Evolutionary conservation across 2,797 vertebrate species (phyloP), one percentile per base, ranked within the genome.

Genomic region (Clarias laeviceps): DNA sequence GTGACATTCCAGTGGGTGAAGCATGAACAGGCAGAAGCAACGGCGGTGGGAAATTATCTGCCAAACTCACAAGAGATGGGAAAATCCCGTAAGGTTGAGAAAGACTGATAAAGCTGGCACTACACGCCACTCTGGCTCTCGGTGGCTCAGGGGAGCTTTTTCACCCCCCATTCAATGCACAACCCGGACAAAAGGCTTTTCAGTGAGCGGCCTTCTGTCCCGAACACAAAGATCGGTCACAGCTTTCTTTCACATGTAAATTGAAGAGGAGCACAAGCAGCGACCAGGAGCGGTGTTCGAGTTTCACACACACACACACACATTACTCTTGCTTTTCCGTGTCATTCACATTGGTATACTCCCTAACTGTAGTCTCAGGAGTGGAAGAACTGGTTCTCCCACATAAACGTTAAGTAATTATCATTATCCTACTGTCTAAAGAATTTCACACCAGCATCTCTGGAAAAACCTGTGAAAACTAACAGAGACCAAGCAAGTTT

Each of bases 241-340:
- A 69, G 85, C 66, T 37, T 82, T 85, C 88, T 89, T 91, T 90
- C 64, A 89, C 87, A 91, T 91, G 90, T 78, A 87, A 91, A 91
- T 89, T 37, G 74, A 85, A 82, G 73, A 85, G 74, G 72, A 82
- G 56, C 82, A 85, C 79, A 85, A 85, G 84, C 65, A 82, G 45
- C 76, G 68, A 22, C 40, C 40, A 59, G 74, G 59, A 69, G 80
- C 84, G 64, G 82, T 57, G 82, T 50, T 50, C 68, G 73, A 87
- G 84, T 82, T 62, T 66, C 79, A 69, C 66, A 45, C 40, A 45
- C 40, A 45, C 45, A 45, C 40, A 45, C 45, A 50, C 45, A 32
- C 79, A 79, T 29, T 50, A 17, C 14, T 81, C 80, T 72, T 22
- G 40, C 50, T 64, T 50, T 64, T 64, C 27, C 8, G 4, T 57